These are phyloP conservation scores for Drosophila ficusphila DNA, from an alignment of 1,140 invertebrate genomes.

Conservation along the genomic window DNA sequence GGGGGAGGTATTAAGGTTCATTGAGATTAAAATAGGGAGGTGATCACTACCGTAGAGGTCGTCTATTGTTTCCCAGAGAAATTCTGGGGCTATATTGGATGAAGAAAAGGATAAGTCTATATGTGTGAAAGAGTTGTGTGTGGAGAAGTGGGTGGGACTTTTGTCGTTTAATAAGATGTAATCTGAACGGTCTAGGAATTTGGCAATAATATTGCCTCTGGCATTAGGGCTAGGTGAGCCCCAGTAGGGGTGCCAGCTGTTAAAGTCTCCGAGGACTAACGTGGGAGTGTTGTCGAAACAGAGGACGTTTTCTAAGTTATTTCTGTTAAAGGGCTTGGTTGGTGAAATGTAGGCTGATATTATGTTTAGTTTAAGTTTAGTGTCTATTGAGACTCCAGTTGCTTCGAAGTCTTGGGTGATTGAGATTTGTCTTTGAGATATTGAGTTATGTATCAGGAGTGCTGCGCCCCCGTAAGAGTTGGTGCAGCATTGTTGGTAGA, in stretches of 20 bases:
- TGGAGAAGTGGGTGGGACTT: background rate
- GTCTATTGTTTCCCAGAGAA: background rate
- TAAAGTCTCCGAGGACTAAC: background rate
- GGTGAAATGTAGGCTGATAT: background rate
- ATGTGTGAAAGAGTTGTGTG: background rate
- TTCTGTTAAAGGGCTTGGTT: background rate
- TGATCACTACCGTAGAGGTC: background rate
- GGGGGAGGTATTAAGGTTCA: background rate
- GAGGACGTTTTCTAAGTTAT: background rate
- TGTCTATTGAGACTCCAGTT: background rate
- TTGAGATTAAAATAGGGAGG: background rate
- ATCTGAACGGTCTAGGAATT: background rate
- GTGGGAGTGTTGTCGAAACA: background rate
- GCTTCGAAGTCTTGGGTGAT: background rate
- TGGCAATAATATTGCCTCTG: background rate
- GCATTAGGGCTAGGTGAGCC: background rate
- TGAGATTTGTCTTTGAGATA: background rate
- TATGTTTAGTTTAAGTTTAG: background rate
- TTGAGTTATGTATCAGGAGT: background rate
- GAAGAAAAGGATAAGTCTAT: background rate
- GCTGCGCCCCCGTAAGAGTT: background rate
- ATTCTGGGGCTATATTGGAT: background rate
- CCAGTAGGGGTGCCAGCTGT: background rate
- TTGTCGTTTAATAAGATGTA: background rate
- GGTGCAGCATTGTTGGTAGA: background rate